These are phyloP conservation scores for Helobdella robusta DNA, from an alignment of 2,888 invertebrate genomes.

Conservation along the genomic window DNA sequence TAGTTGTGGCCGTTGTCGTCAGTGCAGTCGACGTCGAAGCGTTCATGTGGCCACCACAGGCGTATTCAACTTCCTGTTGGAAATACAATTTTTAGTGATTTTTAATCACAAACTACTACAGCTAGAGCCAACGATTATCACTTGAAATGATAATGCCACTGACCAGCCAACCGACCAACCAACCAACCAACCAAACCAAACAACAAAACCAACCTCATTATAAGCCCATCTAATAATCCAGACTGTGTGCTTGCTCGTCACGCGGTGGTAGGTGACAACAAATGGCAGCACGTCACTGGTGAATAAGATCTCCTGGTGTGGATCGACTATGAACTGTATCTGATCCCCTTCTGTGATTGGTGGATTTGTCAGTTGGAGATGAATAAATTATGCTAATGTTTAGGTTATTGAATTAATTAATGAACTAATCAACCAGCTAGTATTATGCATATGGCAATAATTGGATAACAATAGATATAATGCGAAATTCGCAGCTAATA, in stretches of 20 bases:
- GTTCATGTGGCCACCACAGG: constrained; percentile 1
- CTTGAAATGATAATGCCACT: no score
- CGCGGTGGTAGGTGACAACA: constrained; percentile 68
- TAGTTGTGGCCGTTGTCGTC: no score
- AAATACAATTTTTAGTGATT: not conserved
- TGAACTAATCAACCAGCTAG: no score
- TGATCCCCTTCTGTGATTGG: no score
- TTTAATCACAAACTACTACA: no score
- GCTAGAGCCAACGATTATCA: no score
- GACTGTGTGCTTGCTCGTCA: constrained; percentile 68
- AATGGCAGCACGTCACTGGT: constrained; percentile 69
- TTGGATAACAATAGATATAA: not conserved
- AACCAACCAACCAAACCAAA: not conserved
- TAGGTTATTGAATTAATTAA: no score
- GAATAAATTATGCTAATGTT: no score
- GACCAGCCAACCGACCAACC: no score
- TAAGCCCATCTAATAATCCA: constrained; percentile 69
- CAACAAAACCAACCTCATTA: constrained; percentile 57
- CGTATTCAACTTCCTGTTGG: constrained; percentile 10
- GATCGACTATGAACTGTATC: constrained; percentile 51
- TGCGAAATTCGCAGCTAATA: not conserved
- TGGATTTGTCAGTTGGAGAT: no score
- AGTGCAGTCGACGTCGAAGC: not conserved
- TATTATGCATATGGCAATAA: no score
- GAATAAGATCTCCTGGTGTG: constrained; percentile 62